Conservation (phyloP, 2,113 vertebrate genomes). For the Psophia crepitans region DNA sequence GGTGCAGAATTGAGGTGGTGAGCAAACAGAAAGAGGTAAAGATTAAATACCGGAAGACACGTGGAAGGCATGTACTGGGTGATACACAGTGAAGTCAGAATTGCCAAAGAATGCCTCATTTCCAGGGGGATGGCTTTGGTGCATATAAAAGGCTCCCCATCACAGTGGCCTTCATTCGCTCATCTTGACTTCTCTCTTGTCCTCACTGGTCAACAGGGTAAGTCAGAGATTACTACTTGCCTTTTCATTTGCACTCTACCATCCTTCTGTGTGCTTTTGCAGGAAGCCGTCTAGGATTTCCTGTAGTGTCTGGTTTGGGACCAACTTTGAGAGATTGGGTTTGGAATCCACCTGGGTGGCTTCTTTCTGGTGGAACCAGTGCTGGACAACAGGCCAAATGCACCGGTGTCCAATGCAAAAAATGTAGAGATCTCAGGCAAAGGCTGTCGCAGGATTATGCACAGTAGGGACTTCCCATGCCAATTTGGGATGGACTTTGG, state of each 20-base stretch:
- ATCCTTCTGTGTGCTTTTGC: fast-evolving
- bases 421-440: background rate
- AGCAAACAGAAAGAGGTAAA: background rate
- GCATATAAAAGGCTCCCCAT: background rate
- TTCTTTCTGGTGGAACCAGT: background rate
- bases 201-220: slow-evolving; percentile 13
- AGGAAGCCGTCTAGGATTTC: background rate
- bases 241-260: fast-evolving
- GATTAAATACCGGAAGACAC: background rate
- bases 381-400: background rate
- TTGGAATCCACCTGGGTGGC: background rate
- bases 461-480: background rate
- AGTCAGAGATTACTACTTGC: background rate
- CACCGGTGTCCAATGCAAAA: fast-evolving
- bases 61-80: background rate
- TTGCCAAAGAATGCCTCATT: slow-evolving; percentile 21
- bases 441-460: background rate
- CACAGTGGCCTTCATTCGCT: background rate
- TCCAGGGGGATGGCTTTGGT: background rate
- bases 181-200: background rate
- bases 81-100: background rate
- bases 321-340: background rate
- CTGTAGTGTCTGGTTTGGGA: background rate
- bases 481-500: background rate
- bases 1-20: background rate